Evolutionary conservation across 2,113 vertebrate genomes (phyloP).

Genomic region (Spizaetus ornatus): DNA sequence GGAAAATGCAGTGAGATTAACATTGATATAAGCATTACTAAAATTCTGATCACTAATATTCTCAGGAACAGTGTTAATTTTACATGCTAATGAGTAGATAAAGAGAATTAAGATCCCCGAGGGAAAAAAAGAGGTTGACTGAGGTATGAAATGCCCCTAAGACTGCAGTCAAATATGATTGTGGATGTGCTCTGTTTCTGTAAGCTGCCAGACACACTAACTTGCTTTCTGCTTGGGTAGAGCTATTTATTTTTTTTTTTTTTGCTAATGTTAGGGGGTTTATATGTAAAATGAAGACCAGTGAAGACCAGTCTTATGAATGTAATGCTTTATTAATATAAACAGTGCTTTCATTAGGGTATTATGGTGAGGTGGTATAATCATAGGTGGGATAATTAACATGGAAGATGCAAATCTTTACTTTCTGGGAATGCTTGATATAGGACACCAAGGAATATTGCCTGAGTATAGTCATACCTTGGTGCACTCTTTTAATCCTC

Average conservation of each 20-base stretch:
- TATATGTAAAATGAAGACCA: not conserved
- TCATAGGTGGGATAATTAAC: not conserved
- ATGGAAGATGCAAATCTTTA: not conserved
- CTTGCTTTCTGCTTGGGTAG: not conserved
- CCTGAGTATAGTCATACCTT: not conserved
- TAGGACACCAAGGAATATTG: not conserved
- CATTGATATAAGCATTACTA: not conserved
- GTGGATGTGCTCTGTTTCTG: not conserved
- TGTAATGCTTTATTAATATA: not conserved
- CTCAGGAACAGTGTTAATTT: not conserved
- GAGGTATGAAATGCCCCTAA: not conserved
- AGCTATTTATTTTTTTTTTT: too few species aligned
- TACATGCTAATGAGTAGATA: not conserved
- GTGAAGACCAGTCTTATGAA: not conserved
- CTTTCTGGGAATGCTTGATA: not conserved
- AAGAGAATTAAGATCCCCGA: not conserved
- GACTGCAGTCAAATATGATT: not conserved
- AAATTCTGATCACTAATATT: not conserved
- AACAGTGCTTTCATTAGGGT: not conserved
- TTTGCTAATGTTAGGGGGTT: not conserved
- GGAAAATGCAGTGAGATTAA: slow-evolving; percentile 17
- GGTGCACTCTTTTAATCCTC: not conserved
- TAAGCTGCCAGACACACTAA: not conserved
- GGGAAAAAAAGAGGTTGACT: not conserved
- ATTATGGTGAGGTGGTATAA: not conserved